phyloP scores from a whole-genome alignment of 2,797 vertebrate genomes.

The Poecile montanus region DNA sequence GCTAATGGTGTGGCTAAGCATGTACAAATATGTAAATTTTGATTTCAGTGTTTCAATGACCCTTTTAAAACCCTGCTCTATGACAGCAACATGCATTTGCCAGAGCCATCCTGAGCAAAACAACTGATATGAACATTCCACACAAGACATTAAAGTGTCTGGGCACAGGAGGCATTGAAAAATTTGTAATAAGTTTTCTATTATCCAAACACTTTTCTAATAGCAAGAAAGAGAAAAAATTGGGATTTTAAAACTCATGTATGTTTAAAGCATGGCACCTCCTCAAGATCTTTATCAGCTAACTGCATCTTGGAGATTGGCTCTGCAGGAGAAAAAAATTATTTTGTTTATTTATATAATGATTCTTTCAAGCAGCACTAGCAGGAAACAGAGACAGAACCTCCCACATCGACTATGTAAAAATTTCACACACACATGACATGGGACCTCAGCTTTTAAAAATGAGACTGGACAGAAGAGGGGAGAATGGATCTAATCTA shows the following conservation, averaged over 20 bases:
- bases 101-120: not conserved
- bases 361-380: not conserved
- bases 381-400: not conserved
- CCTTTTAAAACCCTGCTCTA: not conserved
- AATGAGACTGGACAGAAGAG: not conserved
- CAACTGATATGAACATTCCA: not conserved
- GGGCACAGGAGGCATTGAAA: not conserved
- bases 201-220: not conserved
- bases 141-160: not conserved
- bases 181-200: not conserved
- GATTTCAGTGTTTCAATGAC: not conserved
- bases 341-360: not conserved
- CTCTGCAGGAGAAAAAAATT: not conserved
- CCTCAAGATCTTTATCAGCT: not conserved
- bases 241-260: not conserved
- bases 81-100: not conserved
- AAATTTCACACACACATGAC: not conserved
- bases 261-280: not conserved
- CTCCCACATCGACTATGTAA: accelerated
- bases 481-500: not conserved
- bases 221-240: not conserved
- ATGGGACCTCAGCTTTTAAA: not conserved
- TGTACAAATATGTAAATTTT: not conserved
- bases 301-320: not conserved
- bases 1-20: not conserved